Base-by-base conservation (phyloP, 2,113 vertebrate species). In the Microtus oregoni region DNA sequence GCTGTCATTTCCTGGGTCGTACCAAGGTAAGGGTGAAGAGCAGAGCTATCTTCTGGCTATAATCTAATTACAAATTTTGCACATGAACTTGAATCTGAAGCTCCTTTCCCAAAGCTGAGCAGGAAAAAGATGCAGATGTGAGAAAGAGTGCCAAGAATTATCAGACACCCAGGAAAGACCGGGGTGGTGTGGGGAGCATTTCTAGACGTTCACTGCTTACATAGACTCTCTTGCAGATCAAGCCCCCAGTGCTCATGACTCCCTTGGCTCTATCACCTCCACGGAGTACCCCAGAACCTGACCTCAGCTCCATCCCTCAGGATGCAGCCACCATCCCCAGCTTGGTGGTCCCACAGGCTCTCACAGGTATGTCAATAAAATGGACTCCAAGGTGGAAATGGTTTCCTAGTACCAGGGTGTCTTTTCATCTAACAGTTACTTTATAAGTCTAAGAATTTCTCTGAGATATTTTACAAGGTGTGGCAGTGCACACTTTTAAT, bases 261-360 rank as follows among this genome's bases (percentile, higher is more conserved):
- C 99, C 99, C 38, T 97, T 99, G 97, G 99, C 99, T 70, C 98
- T 99, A 97, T 99, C 99, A 68, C 99, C 99, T 0, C 99, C 99
- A 0, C 98, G 98, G 97, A 99, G 99, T 97, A 99, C 99, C 0
- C 99, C 99, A 0, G 99, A 99, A 97, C 99, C 99, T 0, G 99
- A 99, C 97, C 99, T 99, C 98, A 99, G 99, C 91, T 99, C 99
- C 52, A 99, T 99, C 87, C 99, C 99, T 17, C 99, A 99, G 98
- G 99, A 99, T 3, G 99, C 99, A 92, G 99, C 99, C 89, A 99
- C 99, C 0, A 96, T 99, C 24, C 99, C 99, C 81, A 99, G 98
- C 97, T 99, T 99, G 0, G 98, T 98, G 81, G 98, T 98, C 12
- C 99, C 99, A 12, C 99, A 99, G 97, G 98, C 98, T 97, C 98